These are phyloP conservation scores for Atherinomorus stipes DNA, from an alignment of 2,113 vertebrate species.

Conservation along the genomic window DNA sequence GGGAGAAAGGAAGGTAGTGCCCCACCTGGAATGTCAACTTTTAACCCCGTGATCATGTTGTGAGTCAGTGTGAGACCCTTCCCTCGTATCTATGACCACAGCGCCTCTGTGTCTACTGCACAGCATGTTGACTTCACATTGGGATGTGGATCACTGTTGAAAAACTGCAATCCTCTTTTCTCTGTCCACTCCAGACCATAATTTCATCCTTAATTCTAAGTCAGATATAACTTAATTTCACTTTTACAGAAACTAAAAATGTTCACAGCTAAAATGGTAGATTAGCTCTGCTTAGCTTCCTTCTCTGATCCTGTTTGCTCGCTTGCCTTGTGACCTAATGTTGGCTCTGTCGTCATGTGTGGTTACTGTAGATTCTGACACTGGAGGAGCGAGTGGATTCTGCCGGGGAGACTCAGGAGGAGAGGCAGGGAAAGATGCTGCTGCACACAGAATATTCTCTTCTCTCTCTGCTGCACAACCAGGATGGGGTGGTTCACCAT, in stretches of 20 bases:
- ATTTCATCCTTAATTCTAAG: not conserved
- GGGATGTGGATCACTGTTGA: slow-evolving; percentile 11
- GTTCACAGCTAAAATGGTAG: slow-evolving; percentile 1
- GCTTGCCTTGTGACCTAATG: slow-evolving; percentile 44
- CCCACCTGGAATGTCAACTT: slow-evolving; percentile 66
- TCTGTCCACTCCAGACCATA: not conserved
- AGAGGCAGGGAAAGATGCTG: slow-evolving; percentile 98
- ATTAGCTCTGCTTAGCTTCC: not conserved
- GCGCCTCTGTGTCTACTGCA: not conserved
- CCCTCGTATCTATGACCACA: slow-evolving; percentile 19
- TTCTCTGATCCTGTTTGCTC: not conserved
- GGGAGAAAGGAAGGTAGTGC: slow-evolving; percentile 22
- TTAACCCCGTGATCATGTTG: slow-evolving; percentile 42
- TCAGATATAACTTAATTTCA: not conserved
- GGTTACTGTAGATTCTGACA: slow-evolving; percentile 89
- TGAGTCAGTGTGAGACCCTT: slow-evolving; percentile 39
- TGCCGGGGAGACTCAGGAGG: slow-evolving; percentile 94
- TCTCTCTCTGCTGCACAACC: slow-evolving; percentile 94
- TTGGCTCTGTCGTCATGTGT: slow-evolving; percentile 19
- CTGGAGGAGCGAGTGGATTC: slow-evolving; percentile 93
- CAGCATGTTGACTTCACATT: slow-evolving; percentile 38
- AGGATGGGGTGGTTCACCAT: slow-evolving; percentile 98
- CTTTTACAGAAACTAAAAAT: slow-evolving; percentile 2
- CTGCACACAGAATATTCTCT: slow-evolving; percentile 97
- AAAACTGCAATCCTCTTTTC: not conserved